A percentile compares a stretch with the other conserved stretches of the same genome.
phyloP scores from a whole-genome alignment of 2,113 vertebrate species.

The Okapia johnstoni region DNA sequence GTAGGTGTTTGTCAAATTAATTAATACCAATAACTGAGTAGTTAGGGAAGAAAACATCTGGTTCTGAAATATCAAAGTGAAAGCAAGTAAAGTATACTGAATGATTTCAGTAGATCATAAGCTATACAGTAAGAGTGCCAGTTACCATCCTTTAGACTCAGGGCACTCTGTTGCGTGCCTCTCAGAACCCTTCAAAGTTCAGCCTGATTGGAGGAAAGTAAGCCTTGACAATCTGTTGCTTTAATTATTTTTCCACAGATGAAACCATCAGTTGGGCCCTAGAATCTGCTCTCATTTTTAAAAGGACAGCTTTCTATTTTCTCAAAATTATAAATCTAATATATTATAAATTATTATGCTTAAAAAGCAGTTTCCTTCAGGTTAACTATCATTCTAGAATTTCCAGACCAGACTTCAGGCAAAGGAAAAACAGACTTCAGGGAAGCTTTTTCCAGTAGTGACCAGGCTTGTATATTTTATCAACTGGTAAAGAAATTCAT shows the following conservation, averaged over 20 bases:
- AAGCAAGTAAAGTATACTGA: background rate
- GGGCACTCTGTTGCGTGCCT: background rate
- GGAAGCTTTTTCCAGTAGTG: background rate
- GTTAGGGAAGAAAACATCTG: background rate
- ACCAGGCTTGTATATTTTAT: background rate
- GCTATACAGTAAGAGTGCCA: background rate
- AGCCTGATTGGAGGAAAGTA: background rate
- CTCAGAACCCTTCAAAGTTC: background rate
- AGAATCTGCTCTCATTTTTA: background rate
- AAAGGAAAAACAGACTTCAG: background rate
- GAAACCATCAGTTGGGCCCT: background rate
- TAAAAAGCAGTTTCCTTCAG: background rate
- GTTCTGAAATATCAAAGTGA: background rate
- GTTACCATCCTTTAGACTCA: background rate
- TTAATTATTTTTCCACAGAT: background rate
- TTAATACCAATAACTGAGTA: background rate
- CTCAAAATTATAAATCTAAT: background rate
- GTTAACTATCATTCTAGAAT: background rate
- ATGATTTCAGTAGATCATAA: background rate
- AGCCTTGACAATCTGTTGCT: background rate
- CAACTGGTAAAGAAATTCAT: background rate
- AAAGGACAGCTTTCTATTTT: background rate
- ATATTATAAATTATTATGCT: background rate
- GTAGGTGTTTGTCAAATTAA: background rate
- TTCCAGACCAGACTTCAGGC: background rate